These are phyloP conservation scores for Macropodus opercularis DNA, from an alignment of 2,797 vertebrate genomes.

Conservation along the genomic window DNA sequence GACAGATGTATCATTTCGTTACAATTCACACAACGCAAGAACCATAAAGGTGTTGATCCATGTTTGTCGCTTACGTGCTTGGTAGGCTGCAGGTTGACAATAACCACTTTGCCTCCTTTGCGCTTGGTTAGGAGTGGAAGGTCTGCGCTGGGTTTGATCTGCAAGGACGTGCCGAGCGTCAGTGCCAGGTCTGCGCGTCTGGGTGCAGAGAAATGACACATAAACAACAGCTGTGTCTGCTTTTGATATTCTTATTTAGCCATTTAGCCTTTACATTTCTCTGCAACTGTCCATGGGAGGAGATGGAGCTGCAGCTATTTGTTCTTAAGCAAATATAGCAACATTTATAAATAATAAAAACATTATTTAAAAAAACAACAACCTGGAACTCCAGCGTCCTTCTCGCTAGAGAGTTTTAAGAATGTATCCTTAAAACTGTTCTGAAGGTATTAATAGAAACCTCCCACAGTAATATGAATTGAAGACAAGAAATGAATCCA, in stretches of 20 bases:
- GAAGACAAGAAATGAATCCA: too few relatives aligned
- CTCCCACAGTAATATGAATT: too few relatives aligned
- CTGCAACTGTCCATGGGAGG: too few relatives aligned
- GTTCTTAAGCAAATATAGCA: not conserved
- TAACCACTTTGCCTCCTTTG: slow-evolving; percentile 91
- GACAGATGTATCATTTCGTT: not conserved
- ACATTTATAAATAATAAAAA: too few relatives aligned
- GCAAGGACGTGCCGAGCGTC: slow-evolving; percentile 94
- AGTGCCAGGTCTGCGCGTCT: slow-evolving; percentile 92
- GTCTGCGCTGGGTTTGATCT: slow-evolving; percentile 96
- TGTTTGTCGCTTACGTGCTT: slow-evolving; percentile 88
- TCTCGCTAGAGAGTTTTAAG: too few relatives aligned
- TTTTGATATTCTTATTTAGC: slow-evolving; percentile 2
- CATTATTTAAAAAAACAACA: too few relatives aligned
- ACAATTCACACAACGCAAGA: not conserved
- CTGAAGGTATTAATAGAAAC: too few relatives aligned
- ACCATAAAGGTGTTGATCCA: not conserved
- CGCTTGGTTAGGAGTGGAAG: slow-evolving; percentile 95
- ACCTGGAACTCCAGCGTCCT: too few relatives aligned
- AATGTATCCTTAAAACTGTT: too few relatives aligned
- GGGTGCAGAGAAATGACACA: slow-evolving; percentile 24
- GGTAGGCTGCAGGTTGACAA: slow-evolving; percentile 94
- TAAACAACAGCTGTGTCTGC: not conserved
- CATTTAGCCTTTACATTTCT: too few relatives aligned
- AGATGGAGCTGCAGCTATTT: not conserved